These are phyloP conservation scores for Thamnophis sirtalis DNA, from an alignment of 2,113 vertebrate genomes.

Conservation along the genomic window DNA sequence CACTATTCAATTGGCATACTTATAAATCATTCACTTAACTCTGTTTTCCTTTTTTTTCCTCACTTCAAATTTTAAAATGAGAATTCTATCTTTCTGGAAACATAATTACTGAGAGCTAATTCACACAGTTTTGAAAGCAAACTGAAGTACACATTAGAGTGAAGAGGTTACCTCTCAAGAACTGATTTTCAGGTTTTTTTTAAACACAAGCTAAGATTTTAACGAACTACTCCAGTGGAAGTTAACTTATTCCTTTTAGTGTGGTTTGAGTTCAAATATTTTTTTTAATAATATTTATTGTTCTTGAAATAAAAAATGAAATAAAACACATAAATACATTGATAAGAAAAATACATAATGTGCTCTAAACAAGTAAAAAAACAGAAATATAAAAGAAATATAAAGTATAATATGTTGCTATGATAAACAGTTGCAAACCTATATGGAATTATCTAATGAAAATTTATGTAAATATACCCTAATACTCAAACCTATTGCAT, in stretches of 20 bases:
- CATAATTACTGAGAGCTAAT: neutral
- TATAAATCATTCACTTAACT: constrained; percentile 51
- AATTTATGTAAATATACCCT: neutral
- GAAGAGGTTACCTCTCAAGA: neutral
- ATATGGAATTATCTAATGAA: neutral
- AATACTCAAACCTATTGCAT: neutral
- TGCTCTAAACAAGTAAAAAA: neutral
- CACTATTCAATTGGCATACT: constrained; percentile 44
- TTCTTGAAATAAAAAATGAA: neutral
- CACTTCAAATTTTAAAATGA: constrained; percentile 44
- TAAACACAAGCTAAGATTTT: neutral
- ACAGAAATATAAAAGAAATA: neutral
- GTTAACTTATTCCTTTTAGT: neutral
- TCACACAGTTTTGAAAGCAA: neutral
- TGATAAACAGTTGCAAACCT: neutral
- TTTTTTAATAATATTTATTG: neutral
- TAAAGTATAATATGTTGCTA: neutral
- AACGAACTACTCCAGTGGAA: neutral
- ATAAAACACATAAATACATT: neutral
- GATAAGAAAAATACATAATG: neutral
- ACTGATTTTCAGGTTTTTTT: neutral
- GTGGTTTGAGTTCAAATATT: neutral
- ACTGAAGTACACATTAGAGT: neutral
- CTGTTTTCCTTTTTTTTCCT: constrained; percentile 41
- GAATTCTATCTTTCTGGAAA: constrained; percentile 43